phyloP scores from a whole-genome alignment of 2,113 vertebrate species.

The Hydropotes inermis region DNA sequence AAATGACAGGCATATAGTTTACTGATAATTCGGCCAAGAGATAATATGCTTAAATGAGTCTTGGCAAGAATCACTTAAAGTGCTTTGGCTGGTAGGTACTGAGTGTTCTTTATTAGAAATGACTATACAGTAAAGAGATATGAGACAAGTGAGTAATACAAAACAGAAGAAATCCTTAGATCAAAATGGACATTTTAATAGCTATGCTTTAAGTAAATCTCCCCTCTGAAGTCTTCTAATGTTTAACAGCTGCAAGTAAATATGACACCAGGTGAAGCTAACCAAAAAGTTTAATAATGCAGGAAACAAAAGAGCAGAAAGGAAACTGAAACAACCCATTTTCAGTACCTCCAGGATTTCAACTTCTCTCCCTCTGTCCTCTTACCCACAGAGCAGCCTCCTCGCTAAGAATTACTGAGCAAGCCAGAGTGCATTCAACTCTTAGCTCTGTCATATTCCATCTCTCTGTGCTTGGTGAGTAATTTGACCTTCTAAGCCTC shows the following conservation, averaged over 20 bases:
- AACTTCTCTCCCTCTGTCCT: not conserved
- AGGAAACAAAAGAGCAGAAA: conserved; percentile 10
- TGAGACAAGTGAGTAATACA: conserved; percentile 42
- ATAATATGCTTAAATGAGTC: conserved; percentile 55
- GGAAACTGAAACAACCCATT: not conserved
- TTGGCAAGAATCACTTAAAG: conserved; percentile 47
- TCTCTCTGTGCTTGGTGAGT: not conserved
- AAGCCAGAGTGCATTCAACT: not conserved
- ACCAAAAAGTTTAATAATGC: conserved; percentile 54
- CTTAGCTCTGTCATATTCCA: not conserved
- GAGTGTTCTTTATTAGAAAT: conserved; percentile 58
- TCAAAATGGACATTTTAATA: conserved; percentile 72
- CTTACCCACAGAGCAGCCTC: not conserved
- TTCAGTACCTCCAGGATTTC: not conserved
- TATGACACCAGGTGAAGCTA: conserved; percentile 55
- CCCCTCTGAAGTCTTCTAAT: conserved; percentile 45
- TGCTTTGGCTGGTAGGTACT: conserved; percentile 48
- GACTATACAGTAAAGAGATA: conserved; percentile 56
- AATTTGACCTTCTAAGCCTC: not conserved
- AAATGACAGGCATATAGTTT: conserved; percentile 47
- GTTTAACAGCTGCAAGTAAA: conserved; percentile 62
- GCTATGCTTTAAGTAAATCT: conserved; percentile 61
- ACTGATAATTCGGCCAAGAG: conserved; percentile 44
- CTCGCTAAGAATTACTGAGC: not conserved
- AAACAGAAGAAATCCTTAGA: conserved; percentile 63